phyloP scores from a whole-genome alignment of 1,140 invertebrate genomes.

The Eumeta japonica region DNA sequence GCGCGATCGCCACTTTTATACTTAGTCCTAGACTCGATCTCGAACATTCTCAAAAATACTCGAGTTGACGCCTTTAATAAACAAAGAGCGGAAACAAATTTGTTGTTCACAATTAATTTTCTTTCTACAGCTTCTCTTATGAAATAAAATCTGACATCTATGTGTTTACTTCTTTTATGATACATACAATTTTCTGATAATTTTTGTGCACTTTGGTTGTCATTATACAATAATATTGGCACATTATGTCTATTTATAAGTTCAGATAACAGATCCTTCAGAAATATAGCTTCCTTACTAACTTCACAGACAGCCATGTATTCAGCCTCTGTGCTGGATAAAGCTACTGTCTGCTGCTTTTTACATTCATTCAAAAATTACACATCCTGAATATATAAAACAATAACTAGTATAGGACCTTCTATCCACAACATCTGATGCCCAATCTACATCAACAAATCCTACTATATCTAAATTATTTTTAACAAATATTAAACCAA shows the following conservation, averaged over 20 bases:
- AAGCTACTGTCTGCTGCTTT: conserved; percentile 13
- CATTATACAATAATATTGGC: conserved; percentile 6
- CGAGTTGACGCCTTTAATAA: no score
- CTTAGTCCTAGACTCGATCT: no score
- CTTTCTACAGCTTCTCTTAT: conserved; percentile 11
- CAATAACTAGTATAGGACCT: conserved; percentile 25
- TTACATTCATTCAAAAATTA: conserved; percentile 13
- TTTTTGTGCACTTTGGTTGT: conserved; percentile 8
- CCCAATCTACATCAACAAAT: conserved; percentile 25
- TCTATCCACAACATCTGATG: conserved; percentile 13
- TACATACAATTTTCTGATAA: conserved; percentile 7
- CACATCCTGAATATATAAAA: conserved; percentile 20
- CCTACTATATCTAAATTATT: conserved; percentile 16
- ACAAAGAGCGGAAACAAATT: no score
- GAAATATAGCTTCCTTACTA: conserved; percentile 24
- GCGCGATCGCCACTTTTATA: no score
- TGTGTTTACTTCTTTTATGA: conserved; percentile 20
- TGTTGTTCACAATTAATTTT: conserved; percentile 6
- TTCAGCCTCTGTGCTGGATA: conserved; percentile 19
- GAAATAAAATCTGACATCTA: conserved; percentile 24
- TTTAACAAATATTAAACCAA: conserved; percentile 12
- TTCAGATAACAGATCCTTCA: conserved; percentile 19
- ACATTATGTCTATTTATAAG: conserved; percentile 6
- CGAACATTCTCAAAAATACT: no score
- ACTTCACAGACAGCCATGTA: conserved; percentile 25